Conservation (phyloP, 2,113 vertebrate genomes). For the Hemiprocne comata region DNA sequence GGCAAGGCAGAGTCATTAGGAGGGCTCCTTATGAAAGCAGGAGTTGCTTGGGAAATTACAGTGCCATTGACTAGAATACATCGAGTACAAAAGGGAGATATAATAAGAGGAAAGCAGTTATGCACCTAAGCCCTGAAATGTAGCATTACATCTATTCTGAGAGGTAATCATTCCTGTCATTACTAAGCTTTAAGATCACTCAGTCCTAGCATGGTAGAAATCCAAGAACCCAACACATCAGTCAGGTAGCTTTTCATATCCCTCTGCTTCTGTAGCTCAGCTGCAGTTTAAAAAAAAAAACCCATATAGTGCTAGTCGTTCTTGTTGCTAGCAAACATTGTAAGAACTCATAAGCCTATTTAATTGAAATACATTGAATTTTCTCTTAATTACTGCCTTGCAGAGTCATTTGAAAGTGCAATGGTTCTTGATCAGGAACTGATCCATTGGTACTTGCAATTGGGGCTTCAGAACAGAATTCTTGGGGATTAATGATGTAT, state of each 20-base stretch:
- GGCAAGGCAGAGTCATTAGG: constrained; percentile 58
- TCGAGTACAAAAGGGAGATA: constrained; percentile 64
- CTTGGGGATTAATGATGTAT: background rate
- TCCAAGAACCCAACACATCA: constrained; percentile 48
- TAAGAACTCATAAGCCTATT: constrained; percentile 58
- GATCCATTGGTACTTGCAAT: constrained; percentile 1
- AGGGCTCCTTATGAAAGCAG: constrained; percentile 47
- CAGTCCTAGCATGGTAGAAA: constrained; percentile 57
- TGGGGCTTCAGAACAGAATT: constrained; percentile 51
- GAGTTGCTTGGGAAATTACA: constrained; percentile 69
- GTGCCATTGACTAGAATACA: constrained; percentile 65
- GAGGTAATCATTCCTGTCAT: constrained; percentile 72
- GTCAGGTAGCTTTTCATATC: constrained; percentile 53
- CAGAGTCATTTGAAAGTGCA: constrained; percentile 60
- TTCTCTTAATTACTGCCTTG: constrained; percentile 68
- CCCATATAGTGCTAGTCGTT: background rate
- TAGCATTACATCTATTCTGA: constrained; percentile 69
- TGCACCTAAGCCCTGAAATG: constrained; percentile 71
- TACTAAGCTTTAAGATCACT: constrained; percentile 67
- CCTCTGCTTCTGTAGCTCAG: constrained; percentile 38
- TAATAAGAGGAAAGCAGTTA: constrained; percentile 73
- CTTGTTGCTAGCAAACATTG: constrained; percentile 53
- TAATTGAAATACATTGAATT: constrained; percentile 76
- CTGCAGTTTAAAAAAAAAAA: constrained; percentile 9
- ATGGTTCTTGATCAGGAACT: constrained; percentile 45